Conservation (phyloP, 2,113 vertebrate genomes). For the Gila orcuttii region DNA sequence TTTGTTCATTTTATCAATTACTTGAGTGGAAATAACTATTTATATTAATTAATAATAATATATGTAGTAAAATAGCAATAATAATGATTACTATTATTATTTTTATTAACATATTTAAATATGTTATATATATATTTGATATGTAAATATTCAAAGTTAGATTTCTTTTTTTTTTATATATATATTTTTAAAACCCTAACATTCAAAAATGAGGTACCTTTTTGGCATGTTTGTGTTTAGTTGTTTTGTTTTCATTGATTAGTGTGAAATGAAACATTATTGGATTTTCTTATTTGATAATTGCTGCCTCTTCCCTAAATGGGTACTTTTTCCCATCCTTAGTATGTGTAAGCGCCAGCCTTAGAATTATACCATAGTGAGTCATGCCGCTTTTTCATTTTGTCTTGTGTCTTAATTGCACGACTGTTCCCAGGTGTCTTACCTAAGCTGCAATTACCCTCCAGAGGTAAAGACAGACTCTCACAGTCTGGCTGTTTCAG, state of each 20-base stretch:
- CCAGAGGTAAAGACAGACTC: constrained; percentile 64
- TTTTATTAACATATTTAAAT: not conserved
- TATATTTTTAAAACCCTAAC: not conserved
- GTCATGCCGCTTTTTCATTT: constrained; percentile 52
- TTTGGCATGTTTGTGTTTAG: not conserved
- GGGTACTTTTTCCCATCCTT: not conserved
- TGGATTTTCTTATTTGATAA: constrained; percentile 1
- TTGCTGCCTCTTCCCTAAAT: not conserved
- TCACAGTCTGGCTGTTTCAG: constrained; percentile 18
- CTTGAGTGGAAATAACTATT: not conserved
- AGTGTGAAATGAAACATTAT: not conserved
- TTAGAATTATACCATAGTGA: constrained; percentile 35
- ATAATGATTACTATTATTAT: not conserved
- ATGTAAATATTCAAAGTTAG: not conserved
- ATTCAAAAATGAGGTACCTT: not conserved
- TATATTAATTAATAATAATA: not conserved
- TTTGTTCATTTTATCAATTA: not conserved
- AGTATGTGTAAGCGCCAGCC: not conserved
- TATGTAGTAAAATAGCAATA: not conserved
- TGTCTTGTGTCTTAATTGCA: constrained; percentile 69
- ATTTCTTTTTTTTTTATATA: no score
- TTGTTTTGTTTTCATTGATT: not conserved
- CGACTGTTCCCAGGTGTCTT: constrained; percentile 68
- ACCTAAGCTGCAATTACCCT: constrained; percentile 69
- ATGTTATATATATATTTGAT: no score